Percentiles rank a stretch among this genome's conserved stretches.
phyloP scores from a whole-genome alignment of 2,888 invertebrate species.

The Apamea crenata region DNA sequence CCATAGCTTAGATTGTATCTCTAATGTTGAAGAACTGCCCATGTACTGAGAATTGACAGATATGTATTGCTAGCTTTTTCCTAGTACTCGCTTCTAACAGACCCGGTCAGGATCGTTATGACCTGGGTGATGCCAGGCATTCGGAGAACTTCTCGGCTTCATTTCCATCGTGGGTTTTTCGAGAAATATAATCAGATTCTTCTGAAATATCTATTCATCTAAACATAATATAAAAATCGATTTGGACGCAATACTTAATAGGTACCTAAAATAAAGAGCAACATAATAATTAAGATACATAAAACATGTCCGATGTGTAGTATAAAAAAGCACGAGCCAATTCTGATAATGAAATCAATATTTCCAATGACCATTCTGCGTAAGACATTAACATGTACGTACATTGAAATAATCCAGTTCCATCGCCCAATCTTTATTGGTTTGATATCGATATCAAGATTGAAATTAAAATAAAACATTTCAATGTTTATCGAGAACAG shows the following conservation, averaged over 20 bases:
- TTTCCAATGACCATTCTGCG: constrained; percentile 41
- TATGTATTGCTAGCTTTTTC: constrained; percentile 63
- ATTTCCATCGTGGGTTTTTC: background rate
- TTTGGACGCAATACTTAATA: background rate
- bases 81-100: constrained; percentile 45
- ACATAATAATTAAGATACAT: constrained; percentile 11
- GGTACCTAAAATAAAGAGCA: background rate
- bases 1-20: constrained; percentile 71
- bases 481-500: constrained; percentile 42
- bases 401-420: constrained; percentile 70
- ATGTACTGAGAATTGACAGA: constrained; percentile 73
- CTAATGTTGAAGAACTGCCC: constrained; percentile 68
- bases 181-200: background rate
- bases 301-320: constrained; percentile 24
- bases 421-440: constrained; percentile 64
- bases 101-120: constrained; percentile 22
- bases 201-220: background rate
- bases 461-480: constrained; percentile 36
- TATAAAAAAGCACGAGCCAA: constrained; percentile 59
- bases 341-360: constrained; percentile 53
- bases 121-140: constrained; percentile 22
- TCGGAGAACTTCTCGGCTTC: constrained; percentile 28
- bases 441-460: constrained; percentile 62
- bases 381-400: constrained; percentile 68
- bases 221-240: constrained; percentile 2